Conservation (phyloP, 2,888 invertebrate genomes). For the Barypeithes pellucidus region DNA sequence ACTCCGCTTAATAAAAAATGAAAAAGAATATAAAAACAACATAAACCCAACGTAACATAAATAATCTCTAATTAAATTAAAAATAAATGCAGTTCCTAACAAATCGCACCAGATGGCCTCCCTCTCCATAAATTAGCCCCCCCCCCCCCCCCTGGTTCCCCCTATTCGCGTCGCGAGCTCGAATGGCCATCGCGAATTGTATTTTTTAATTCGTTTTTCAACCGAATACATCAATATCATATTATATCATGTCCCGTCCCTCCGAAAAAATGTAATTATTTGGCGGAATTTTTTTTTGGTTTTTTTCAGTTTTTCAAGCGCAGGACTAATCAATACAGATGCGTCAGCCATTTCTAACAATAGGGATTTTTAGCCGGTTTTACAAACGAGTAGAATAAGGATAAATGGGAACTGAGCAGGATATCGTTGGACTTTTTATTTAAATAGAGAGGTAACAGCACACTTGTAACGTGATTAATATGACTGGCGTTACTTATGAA, state of each 20-base stretch:
- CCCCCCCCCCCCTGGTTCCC: not conserved
- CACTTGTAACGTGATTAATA: not conserved
- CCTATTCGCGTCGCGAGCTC: conserved; percentile 38
- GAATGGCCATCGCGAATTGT: conserved; percentile 54
- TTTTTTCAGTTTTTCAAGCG: conserved; percentile 51
- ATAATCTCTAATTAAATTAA: conserved; percentile 45
- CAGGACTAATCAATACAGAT: conserved; percentile 54
- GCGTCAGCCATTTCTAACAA: conserved; percentile 54
- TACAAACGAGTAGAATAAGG: conserved; percentile 33
- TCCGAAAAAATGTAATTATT: conserved; percentile 55
- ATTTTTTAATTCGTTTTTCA: conserved; percentile 55
- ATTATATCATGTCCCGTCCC: conserved; percentile 52
- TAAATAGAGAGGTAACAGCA: conserved; percentile 3
- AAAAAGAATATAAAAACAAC: conserved; percentile 15
- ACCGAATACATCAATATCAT: conserved; percentile 55
- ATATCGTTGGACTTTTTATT: not conserved
- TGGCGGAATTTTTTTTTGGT: conserved; percentile 53
- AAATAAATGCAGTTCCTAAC: conserved; percentile 33
- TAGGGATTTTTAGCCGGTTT: conserved; percentile 41
- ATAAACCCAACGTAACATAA: conserved; percentile 23
- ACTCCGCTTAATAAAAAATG: not conserved
- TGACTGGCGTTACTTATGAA: not conserved
- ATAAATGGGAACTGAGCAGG: not conserved
- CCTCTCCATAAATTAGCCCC: conserved; percentile 41
- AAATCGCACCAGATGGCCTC: conserved; percentile 39